These are phyloP conservation scores for Chydorus sphaericus DNA, from an alignment of 2,888 invertebrate species.

Conservation along the genomic window DNA sequence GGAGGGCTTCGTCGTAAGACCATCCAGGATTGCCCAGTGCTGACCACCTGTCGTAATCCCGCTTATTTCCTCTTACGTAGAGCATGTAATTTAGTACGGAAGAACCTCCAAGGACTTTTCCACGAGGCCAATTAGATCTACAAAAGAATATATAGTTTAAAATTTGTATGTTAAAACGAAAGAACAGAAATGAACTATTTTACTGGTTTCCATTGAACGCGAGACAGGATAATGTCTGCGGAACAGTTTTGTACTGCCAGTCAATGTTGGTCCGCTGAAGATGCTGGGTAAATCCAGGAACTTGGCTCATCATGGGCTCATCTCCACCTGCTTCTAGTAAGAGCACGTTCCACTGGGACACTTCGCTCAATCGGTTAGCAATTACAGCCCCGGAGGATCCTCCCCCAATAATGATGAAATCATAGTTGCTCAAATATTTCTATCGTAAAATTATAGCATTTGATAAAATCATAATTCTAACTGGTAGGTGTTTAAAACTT, in stretches of 20 bases:
- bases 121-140: conserved; percentile 67
- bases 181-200: too few species aligned
- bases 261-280: conserved; percentile 59
- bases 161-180: too few species aligned
- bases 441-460: too few species aligned
- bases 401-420: conserved; percentile 63
- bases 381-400: conserved; percentile 65
- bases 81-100: conserved; percentile 85
- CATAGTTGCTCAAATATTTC: too few species aligned
- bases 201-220: neutral
- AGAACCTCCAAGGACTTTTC: conserved; percentile 80
- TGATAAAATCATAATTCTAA: too few species aligned
- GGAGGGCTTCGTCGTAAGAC: conserved; percentile 55
- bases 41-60: conserved; percentile 79
- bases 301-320: conserved; percentile 16
- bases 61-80: conserved; percentile 68
- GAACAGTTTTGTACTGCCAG: conserved; percentile 57
- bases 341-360: conserved; percentile 42
- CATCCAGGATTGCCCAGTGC: conserved; percentile 68
- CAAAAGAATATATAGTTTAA: too few species aligned
- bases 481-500: too few species aligned
- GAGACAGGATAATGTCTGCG: conserved; percentile 10
- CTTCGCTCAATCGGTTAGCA: conserved; percentile 56
- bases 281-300: conserved; percentile 53
- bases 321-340: conserved; percentile 4